Evolutionary conservation across 1,140 invertebrate genomes (phyloP), one percentile per base, ranked within the genome.

Genomic region (Heliconius hewitsoni): DNA sequence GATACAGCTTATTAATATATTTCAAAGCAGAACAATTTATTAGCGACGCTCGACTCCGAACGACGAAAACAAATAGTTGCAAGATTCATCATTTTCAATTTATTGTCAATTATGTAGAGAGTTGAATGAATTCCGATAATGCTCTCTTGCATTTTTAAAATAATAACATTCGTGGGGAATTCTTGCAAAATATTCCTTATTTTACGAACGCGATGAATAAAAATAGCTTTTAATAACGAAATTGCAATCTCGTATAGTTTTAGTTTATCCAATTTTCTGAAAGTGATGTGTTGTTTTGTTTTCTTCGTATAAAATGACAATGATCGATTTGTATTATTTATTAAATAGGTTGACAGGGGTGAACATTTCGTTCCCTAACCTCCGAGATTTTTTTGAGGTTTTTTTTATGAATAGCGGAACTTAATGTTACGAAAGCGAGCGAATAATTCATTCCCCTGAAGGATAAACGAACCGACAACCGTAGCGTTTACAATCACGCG

Each of bases 51-150:
- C 50, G 50, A 11, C 8, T 60, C n/a, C 9, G 55, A 60, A 30
- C 9, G 27, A 66, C 60, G 60, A 30, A 30, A 30, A 66, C 60
- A 30, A 66, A 52, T 18, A 78, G 71, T 73, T 37, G 55, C 55
- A 74, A 73, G 72, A 23, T 46, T 72, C 70, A 66, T 79, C 78
- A 39, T 74, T 79, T 79, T 79, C 74, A 75, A 79, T 79, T 79
- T 79, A 79, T 75, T 74, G 78, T 79, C 78, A 79, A 79, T 79
- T 79, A 79, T 79, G 55, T 79, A 60, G 60, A 13, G 60, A 66
- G n/a, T 66, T 66, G 27, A 66, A 75, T 52, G 77, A 73, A 79
- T 79, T 71, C 73, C 78, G 57, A 79, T 79, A 79, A 75, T 79
- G 78, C 50, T 74, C 74, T 74, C 73, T 79, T 78, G 77, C 77